Evolutionary conservation across 2,797 vertebrate species (phyloP).

Genomic region (Myotis daubentonii): DNA sequence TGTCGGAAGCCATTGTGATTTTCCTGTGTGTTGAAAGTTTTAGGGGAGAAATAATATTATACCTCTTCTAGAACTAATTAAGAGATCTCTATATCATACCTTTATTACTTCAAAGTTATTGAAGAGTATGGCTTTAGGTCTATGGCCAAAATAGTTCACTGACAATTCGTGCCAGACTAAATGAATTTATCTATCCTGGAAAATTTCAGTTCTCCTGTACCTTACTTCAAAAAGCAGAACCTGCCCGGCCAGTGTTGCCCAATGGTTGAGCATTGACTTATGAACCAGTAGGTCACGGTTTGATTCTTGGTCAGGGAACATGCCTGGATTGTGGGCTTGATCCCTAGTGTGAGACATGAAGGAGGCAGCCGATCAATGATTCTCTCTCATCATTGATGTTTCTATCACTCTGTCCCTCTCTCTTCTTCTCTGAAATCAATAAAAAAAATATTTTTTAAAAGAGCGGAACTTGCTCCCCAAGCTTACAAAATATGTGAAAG

Average conservation of each 20-base stretch:
- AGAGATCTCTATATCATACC: background rate
- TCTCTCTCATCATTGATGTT: no score
- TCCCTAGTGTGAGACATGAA: no score
- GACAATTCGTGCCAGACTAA: background rate
- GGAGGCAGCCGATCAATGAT: no score
- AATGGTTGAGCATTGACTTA: no score
- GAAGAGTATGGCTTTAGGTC: background rate
- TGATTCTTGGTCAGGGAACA: no score
- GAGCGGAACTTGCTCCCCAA: background rate
- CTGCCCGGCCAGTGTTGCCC: no score
- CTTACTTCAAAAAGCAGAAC: background rate
- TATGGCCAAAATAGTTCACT: background rate
- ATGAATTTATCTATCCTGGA: background rate
- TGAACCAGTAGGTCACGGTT: no score
- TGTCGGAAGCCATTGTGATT: background rate
- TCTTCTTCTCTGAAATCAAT: no score
- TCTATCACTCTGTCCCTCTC: no score
- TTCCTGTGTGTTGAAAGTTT: background rate
- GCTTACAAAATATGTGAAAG: background rate
- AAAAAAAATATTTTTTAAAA: no score
- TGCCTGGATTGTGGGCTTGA: no score
- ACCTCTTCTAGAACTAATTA: background rate
- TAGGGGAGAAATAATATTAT: background rate
- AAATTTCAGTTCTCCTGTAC: background rate
- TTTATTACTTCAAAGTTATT: background rate